Evolutionary conservation across 1,140 invertebrate species (phyloP).

Genomic region (Dryas iulia): DNA sequence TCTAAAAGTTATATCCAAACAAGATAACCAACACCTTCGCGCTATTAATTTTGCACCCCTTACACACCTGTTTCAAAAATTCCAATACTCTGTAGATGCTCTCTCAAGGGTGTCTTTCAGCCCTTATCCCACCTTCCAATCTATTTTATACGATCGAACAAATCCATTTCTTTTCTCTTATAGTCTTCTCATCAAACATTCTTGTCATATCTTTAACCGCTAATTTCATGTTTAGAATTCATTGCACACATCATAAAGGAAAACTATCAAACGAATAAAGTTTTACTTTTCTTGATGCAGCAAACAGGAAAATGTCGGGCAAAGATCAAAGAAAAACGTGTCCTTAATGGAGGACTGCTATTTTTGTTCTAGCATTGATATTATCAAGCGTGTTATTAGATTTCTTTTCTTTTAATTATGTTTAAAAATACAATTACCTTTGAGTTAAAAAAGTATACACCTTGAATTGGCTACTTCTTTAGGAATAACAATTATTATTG

Average conservation of each 20-base stretch:
- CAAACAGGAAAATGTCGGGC: background rate
- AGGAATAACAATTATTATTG: no score
- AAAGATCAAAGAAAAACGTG: background rate
- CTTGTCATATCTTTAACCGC: background rate
- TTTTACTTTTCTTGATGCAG: background rate
- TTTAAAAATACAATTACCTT: no score
- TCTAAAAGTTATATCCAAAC: background rate
- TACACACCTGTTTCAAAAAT: background rate
- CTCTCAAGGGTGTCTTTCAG: background rate
- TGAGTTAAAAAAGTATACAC: no score
- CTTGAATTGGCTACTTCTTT: no score
- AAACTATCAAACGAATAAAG: background rate
- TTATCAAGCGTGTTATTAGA: no score
- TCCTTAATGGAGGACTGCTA: background rate
- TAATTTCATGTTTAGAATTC: background rate
- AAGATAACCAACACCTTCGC: background rate
- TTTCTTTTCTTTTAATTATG: no score
- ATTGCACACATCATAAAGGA: background rate
- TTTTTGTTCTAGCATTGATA: background rate
- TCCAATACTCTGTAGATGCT: background rate
- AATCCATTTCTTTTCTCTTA: background rate
- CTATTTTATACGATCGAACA: background rate
- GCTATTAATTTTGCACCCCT: background rate
- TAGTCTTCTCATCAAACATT: background rate
- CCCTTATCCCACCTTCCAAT: background rate